Base-by-base conservation (phyloP, 2,113 vertebrate genomes). In the Oncorhynchus kisutch region DNA sequence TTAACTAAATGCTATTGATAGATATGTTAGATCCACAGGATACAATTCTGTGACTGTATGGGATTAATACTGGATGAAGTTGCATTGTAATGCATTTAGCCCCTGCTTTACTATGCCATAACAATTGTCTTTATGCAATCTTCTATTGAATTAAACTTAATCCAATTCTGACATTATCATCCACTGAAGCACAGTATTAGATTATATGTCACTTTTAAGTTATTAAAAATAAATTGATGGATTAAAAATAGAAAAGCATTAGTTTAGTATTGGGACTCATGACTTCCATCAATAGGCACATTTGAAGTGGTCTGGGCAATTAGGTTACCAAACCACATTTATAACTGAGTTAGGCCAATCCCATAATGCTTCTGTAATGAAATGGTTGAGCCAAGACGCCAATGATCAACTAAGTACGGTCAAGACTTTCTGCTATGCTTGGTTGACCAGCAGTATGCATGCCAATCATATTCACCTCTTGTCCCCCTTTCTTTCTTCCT, bases 201-300 rank as follows among this genome's bases (percentile, higher is more conserved):
- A 60, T 72, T 62, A 51, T 72, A 11, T 39, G 39, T 22, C 11
- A 57, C 54, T 62, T 66, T 49, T 29, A 74, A 66, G 24, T 67
- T 13, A 29, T 67, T 67, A 11, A 16, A 16, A 27, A 67, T 11
- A 11, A n/a, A 67, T 62, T 22, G 9, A 62, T 62, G 18, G 59
- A 62, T 24, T 62, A 2, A 62, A 62, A n/a, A 62, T 62, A 22
- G 12, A 14, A 54, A 54, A 18, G 1, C 59, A 22, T 62, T 62
- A 9, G n/a, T 22, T 62, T 62, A 22, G n/a, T 22, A 62, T 62
- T 62, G n/a, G 59, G 20, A 9, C 59, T 18, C 4, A 3, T 54
- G 14, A 4, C 64, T 66, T 66, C 64, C 14, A 29, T 25, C 64
- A 66, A 29, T 66, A 29, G 25, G 64, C 5, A 66, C 25, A 24